Evolutionary conservation across 2,113 vertebrate species (phyloP).

Genomic region (Eubucco bourcierii): DNA sequence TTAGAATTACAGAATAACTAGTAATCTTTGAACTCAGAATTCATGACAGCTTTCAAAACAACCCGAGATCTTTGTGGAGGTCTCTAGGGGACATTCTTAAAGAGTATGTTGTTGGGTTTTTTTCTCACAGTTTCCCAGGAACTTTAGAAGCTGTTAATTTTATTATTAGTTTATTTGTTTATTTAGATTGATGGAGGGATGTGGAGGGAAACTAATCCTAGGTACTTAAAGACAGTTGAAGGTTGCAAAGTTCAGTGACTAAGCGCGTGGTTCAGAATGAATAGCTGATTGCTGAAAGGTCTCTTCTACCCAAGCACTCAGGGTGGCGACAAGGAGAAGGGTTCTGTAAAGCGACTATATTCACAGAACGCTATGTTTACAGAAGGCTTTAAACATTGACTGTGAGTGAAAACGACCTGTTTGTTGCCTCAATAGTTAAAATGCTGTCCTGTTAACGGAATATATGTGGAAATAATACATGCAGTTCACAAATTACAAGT

Average conservation of each 20-base stretch:
- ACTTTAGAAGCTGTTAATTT: not conserved
- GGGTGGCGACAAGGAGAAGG: not conserved
- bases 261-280: not conserved
- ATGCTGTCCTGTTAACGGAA: not conserved
- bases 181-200: not conserved
- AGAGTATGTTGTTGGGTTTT: accelerated
- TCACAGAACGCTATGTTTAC: not conserved
- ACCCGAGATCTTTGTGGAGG: accelerated
- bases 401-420: not conserved
- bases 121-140: not conserved
- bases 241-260: not conserved
- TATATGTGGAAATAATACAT: not conserved
- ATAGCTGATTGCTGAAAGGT: not conserved
- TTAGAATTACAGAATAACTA: not conserved
- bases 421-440: not conserved
- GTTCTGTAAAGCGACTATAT: not conserved
- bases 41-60: not conserved
- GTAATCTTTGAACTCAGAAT: not conserved
- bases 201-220: not conserved
- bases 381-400: accelerated
- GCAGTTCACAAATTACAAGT: not conserved
- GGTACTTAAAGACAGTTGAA: not conserved
- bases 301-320: not conserved
- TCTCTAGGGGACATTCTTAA: not conserved
- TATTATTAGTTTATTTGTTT: not conserved